Evolutionary conservation across 92 coral and sea anemone genomes (phyloP).

Genomic region (Phenganax marumi): DNA sequence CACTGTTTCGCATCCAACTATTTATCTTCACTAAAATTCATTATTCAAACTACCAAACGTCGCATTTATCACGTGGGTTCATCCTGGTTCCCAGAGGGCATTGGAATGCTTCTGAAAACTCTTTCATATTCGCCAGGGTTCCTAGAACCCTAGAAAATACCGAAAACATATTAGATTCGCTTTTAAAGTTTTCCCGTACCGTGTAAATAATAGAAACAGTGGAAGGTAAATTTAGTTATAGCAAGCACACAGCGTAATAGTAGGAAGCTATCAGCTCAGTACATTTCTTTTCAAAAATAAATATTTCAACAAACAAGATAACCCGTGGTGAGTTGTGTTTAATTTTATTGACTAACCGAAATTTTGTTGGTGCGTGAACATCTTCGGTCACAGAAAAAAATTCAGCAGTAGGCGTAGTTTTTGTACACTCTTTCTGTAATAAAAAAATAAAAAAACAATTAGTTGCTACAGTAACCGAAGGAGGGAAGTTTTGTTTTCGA

Average conservation of each 20-base stretch:
- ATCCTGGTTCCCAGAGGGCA: constrained; percentile 81
- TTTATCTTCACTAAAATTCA: too few species aligned
- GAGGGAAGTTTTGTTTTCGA: too few species aligned
- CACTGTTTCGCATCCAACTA: too few species aligned
- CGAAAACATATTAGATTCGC: neutral
- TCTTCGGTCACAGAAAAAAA: constrained; percentile 87
- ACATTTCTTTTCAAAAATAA: too few species aligned
- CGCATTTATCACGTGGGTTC: constrained; percentile 88
- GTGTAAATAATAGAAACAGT: too few species aligned
- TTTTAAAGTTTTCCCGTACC: neutral
- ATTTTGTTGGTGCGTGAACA: constrained; percentile 90
- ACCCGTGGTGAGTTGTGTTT: neutral
- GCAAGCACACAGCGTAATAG: too few species aligned
- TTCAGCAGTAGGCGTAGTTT: constrained; percentile 77
- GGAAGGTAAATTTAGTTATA: too few species aligned
- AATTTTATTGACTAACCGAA: constrained; percentile 58
- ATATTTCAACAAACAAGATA: too few species aligned
- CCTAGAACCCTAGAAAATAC: constrained; percentile 76
- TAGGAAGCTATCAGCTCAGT: too few species aligned
- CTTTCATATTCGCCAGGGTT: constrained; percentile 86
- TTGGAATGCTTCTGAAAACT: constrained; percentile 84
- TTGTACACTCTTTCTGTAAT: constrained; percentile 92
- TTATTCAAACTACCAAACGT: constrained; percentile 70
- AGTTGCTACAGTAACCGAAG: neutral
- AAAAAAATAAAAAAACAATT: neutral